Evolutionary conservation across 1,140 invertebrate genomes (phyloP), one percentile per base, ranked within the genome.

Genomic region (Drosophila pandora): DNA sequence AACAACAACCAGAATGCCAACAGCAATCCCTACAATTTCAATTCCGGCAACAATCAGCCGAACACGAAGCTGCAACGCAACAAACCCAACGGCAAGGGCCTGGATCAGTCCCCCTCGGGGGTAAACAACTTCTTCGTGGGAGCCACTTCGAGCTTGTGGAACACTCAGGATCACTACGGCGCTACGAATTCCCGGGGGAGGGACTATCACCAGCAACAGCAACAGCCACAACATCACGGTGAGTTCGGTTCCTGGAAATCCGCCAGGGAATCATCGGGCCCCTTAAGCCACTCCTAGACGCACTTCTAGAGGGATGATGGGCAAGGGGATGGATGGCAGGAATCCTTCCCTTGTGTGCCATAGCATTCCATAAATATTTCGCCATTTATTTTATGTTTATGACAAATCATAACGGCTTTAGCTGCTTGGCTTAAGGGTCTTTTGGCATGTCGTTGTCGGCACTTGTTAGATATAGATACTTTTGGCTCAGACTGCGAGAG

Each of bases 371-470:
- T 90, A 89, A 90, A 90, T 90, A 90, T 85, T 90, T 90, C 69
- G 85, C 85, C 85, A 79, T 90, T 90, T 90, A 90, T 90, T 90
- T 90, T 90, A 90, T 90, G 80, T 85, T 90, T 90, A 90, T 90
- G 78, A 84, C 85, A 90, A 90, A 85, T 85, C 76, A 90, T 90
- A 90, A 90, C 85, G 85, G 85, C 85, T 90, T 85, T 75, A 75
- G 84, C 74, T 79, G 76, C 69, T 65, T 74, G 76, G 82, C 77
- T 79, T 82, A 82, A 88, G 83, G 82, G 73, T 72, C 78, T 87
- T 55, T 87, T 43, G 81, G 47, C 62, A 76, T 74, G 81, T 76
- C 78, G 83, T 74, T 74, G 70, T 75, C 79, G 79, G 77, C 82
- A 87, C 82, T 87, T 87, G 82, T 87, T 79, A 82, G 83, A 68